Base-by-base conservation (phyloP, 2,888 invertebrate species). In the Cheilosia variabilis region DNA sequence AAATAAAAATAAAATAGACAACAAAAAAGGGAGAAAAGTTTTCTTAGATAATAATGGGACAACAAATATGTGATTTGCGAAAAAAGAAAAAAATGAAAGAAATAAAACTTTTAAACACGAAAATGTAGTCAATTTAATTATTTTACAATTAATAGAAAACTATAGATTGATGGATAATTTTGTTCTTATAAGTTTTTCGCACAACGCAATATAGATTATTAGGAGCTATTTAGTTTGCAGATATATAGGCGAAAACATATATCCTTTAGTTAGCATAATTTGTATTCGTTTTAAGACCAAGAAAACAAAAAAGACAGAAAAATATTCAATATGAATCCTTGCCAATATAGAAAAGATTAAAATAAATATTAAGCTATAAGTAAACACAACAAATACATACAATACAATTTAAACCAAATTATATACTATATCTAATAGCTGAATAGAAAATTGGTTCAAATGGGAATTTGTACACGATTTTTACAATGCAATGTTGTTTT, bases 51-150 rank as follows among this genome's bases (percentile, higher is more conserved):
- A 76, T 75, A 75, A 69, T 60, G 65, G 75, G 80, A 76, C 78
- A 65, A 79, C 50, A 60, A 79, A 75, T 27, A 76, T 84, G 84
- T 84, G 84, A 84, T 84, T 80, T 84, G 80, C 58, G 50, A 79
- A 45, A 47, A 58, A 81, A 47, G 41, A 69, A 81, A 55, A 53
- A 27, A 27, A 17, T 19, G 31, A 57, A 72, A 60, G 1, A 57
- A 58, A 69, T 17, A 50, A 34, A 63, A 43, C n/a, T n/a, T n/a
- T n/a, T n/a, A n/a, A n/a, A n/a, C n/a, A n/a, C 41, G 63, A 57
- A 47, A 57, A 19, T 69, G 53, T 84, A 84, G 75, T 84, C 79
- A 84, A 84, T 80, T 84, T 65, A 50, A 71, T 84, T 83, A 47
- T 41, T 79, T 83, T 75, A 63, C 60, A n/a, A 65, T 71, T 71